Evolutionary conservation across 2,797 vertebrate species (phyloP).

Genomic region (Pseudochromis fuscus): DNA sequence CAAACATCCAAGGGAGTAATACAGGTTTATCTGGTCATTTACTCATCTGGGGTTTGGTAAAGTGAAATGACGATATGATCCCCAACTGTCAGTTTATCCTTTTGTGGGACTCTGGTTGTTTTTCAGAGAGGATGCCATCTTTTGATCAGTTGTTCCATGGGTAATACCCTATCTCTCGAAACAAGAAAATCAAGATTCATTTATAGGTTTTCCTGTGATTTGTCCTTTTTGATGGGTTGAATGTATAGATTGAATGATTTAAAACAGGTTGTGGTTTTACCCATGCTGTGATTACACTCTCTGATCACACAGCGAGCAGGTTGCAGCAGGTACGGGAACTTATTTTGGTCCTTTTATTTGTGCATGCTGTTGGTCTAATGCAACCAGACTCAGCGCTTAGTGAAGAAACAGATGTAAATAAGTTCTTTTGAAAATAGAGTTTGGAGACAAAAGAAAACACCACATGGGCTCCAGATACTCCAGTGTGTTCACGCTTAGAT

Average conservation of each 20-base stretch:
- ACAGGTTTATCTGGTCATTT: no score
- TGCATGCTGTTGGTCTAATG: slow-evolving; percentile 25
- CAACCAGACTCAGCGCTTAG: slow-evolving; percentile 18
- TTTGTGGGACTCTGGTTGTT: no score
- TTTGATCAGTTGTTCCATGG: no score
- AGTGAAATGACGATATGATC: no score
- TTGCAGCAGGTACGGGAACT: slow-evolving; percentile 10
- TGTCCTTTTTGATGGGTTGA: neutral
- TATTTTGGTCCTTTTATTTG: slow-evolving; percentile 43
- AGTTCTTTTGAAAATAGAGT: slow-evolving; percentile 39
- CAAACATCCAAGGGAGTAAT: no score
- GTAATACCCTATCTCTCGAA: no score
- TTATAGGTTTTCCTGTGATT: no score
- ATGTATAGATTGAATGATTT: neutral
- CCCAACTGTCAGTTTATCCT: no score
- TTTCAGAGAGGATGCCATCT: no score
- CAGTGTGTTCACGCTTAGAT: slow-evolving; percentile 29
- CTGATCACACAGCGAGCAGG: slow-evolving; percentile 23
- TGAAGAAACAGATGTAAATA: slow-evolving; percentile 33
- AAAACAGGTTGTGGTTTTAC: neutral
- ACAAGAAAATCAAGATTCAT: no score
- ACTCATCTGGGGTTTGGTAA: no score
- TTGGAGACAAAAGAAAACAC: slow-evolving; percentile 46
- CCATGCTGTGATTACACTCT: slow-evolving; percentile 24
- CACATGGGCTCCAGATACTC: slow-evolving; percentile 40